These are phyloP conservation scores for Mareca penelope DNA, from an alignment of 2,797 vertebrate genomes.

Conservation along the genomic window DNA sequence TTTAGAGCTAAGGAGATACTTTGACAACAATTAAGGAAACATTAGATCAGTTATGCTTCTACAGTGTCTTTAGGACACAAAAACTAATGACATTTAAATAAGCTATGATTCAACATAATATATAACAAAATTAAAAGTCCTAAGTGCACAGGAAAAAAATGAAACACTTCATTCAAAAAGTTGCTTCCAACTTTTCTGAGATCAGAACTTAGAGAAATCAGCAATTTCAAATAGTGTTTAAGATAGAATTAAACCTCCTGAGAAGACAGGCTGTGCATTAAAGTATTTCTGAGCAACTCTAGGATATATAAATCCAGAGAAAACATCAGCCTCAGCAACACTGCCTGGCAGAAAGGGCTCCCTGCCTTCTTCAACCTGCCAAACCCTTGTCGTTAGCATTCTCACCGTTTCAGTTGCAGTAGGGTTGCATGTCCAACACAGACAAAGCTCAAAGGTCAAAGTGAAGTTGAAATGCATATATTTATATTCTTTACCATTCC, in stretches of 20 bases:
- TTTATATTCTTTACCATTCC: background rate
- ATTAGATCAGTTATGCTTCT: background rate
- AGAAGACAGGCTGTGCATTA: background rate
- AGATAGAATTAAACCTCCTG: background rate
- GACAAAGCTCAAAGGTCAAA: background rate
- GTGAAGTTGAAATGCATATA: background rate
- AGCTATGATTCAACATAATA: background rate
- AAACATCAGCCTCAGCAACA: background rate
- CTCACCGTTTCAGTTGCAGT: background rate
- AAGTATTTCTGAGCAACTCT: background rate
- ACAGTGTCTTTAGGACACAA: background rate
- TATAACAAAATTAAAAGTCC: background rate
- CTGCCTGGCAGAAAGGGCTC: background rate
- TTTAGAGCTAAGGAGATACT: background rate
- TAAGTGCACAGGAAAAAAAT: background rate
- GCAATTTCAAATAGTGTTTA: accelerated
- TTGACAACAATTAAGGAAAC: background rate
- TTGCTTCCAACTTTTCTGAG: background rate
- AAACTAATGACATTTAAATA: background rate
- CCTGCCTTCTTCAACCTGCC: background rate
- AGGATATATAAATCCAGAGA: background rate
- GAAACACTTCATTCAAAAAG: background rate
- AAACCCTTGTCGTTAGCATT: background rate
- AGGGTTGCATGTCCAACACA: background rate
- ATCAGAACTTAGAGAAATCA: background rate